Conservation (phyloP, 1,140 invertebrate species). For the Galendromus occidentalis region DNA sequence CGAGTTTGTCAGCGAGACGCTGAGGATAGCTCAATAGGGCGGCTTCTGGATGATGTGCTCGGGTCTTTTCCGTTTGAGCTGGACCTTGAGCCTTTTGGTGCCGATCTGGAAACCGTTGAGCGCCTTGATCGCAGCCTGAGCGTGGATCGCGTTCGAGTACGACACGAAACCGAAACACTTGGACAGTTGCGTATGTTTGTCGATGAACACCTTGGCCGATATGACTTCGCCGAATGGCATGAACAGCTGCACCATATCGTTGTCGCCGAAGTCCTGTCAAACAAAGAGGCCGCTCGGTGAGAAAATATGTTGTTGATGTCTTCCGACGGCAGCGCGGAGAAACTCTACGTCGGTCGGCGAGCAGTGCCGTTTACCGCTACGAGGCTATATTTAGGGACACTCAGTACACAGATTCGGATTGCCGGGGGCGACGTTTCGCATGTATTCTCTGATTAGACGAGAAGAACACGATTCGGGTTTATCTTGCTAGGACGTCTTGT, state of each 20-base stretch:
- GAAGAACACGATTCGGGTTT: too few relatives aligned
- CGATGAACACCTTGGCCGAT: conserved; percentile 96
- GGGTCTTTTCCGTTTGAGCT: conserved; percentile 65
- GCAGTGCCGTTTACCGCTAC: too few relatives aligned
- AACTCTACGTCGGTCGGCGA: too few relatives aligned
- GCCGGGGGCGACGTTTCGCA: too few relatives aligned
- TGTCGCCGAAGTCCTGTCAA: conserved; percentile 65
- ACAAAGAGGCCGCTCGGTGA: not conserved
- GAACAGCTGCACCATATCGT: conserved; percentile 79
- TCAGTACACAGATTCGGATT: too few relatives aligned
- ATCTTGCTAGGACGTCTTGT: too few relatives aligned
- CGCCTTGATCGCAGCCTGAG: conserved; percentile 79
- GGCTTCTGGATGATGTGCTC: not conserved
- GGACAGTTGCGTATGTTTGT: conserved; percentile 91
- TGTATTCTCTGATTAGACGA: too few relatives aligned
- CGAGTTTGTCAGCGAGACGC: too few relatives aligned
- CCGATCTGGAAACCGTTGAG: conserved; percentile 97
- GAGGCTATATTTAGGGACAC: too few relatives aligned
- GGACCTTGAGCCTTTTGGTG: conserved; percentile 89
- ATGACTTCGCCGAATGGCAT: conserved; percentile 87
- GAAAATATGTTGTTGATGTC: too few relatives aligned
- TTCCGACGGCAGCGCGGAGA: too few relatives aligned
- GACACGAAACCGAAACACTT: conserved; percentile 99
- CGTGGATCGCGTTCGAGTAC: conserved; percentile 76
- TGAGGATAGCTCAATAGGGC: too few relatives aligned